Evolutionary conservation across 2,797 vertebrate species (phyloP).

Genomic region (Geotrypetes seraphini): DNA sequence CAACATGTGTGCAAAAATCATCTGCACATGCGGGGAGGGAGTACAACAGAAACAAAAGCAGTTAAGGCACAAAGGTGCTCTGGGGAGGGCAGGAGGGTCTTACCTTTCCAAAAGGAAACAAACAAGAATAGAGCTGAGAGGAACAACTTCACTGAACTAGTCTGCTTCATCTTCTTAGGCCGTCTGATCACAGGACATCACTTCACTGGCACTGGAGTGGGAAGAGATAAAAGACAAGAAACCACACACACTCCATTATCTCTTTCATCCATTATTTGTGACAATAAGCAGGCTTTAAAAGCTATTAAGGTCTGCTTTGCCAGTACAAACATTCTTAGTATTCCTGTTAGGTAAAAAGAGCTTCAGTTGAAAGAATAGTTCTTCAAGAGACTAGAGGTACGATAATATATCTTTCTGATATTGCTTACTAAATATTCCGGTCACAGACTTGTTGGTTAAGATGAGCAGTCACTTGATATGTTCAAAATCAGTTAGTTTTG

Average conservation of each 20-base stretch:
- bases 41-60: too few species aligned
- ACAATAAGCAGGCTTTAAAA: slow-evolving; percentile 17
- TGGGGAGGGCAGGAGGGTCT: not conserved
- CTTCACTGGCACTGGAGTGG: slow-evolving; percentile 10
- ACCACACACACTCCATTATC: slow-evolving; percentile 37
- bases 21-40: not conserved
- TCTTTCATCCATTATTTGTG: slow-evolving; percentile 31
- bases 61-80: too few species aligned
- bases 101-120: slow-evolving; percentile 30
- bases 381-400: slow-evolving; percentile 5
- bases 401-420: slow-evolving; percentile 1
- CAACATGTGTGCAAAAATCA: too few species aligned
- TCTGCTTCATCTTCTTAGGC: slow-evolving; percentile 27
- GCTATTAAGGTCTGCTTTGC: slow-evolving; percentile 31
- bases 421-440: not conserved
- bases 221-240: slow-evolving; percentile 20
- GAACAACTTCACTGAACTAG: slow-evolving; percentile 21
- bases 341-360: slow-evolving; percentile 6
- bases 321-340: slow-evolving; percentile 10
- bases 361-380: slow-evolving; percentile 1
- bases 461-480: too few species aligned
- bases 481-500: too few species aligned
- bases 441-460: too few species aligned
- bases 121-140: not conserved
- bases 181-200: slow-evolving; percentile 5